Percentiles rank a stretch among this genome's conserved stretches.
Conservation (phyloP, 1,140 invertebrate species). For the Ceratina japonica region DNA sequence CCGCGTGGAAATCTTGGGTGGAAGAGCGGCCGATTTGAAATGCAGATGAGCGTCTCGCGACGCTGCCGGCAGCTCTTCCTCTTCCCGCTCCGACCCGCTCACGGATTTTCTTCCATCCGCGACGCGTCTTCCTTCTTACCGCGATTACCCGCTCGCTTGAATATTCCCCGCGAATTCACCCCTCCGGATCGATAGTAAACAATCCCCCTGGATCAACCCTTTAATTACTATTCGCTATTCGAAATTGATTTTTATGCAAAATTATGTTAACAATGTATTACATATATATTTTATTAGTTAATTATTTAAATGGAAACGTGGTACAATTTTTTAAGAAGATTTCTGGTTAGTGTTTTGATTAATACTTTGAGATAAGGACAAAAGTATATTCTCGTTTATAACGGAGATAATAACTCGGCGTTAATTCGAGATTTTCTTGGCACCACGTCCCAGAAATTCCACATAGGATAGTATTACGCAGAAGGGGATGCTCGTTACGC, state of each 20-base stretch:
- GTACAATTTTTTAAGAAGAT: too few species aligned
- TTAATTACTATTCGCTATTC: too few species aligned
- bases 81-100: conserved; percentile 26
- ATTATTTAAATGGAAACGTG: too few species aligned
- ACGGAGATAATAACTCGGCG: neutral
- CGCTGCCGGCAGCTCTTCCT: conserved; percentile 55
- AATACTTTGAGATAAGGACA: too few species aligned
- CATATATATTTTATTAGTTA: too few species aligned
- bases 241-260: too few species aligned
- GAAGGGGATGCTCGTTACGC: conserved; percentile 61
- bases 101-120: conserved; percentile 27
- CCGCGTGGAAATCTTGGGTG: conserved; percentile 50
- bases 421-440: neutral
- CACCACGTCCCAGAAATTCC: conserved; percentile 36
- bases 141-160: conserved; percentile 47
- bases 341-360: too few species aligned
- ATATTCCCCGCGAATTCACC: conserved; percentile 53
- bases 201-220: too few species aligned
- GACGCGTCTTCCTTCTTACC: conserved; percentile 27
- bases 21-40: conserved; percentile 64
- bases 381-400: too few species aligned
- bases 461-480: conserved; percentile 41
- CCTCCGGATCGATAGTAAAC: neutral
- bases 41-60: conserved; percentile 70
- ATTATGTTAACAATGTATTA: too few species aligned